Base-by-base conservation (phyloP, 1,140 invertebrate genomes). In the Psilanteris sp. region DNA sequence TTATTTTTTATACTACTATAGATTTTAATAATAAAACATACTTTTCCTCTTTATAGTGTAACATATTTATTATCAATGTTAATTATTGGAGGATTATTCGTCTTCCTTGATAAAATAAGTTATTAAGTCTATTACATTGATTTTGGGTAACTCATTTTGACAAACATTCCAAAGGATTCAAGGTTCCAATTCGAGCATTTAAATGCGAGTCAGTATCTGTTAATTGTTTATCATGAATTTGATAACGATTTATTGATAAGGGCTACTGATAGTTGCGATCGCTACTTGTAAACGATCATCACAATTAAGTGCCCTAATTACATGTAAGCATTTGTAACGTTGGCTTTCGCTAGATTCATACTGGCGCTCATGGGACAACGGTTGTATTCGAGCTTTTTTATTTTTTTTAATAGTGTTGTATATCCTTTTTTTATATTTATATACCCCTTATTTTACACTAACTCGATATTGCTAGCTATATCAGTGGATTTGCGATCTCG, bases 321-420 rank as follows among this genome's bases (percentile, higher is more conserved):
- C 43, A 74, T 79, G 34, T 54, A 79, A 70, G 74, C 73, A 83
- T 61, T 78, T 67, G 61, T 76, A 78, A 62, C 72, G 80, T 84
- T 84, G 73, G 81, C 83, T 84, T 84, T 83, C 81, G 83, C 81
- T 84, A 80, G 79, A 81, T 78, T 76, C 68, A 77, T 74, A 22
- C 52, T 36, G 70, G 64, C 55, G 52, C 34, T 62, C 61, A 52
- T 77, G 68, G 61, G 24, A 44, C 29, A 46, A 37, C 41, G 41
- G 46, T 68, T 72, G 68, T 52, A 62, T 62, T 61, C 62, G 26
- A 68, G 62, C 71, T 81, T 75, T 66, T 77, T 57, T 43, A n/a
- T n/a, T 22, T 52, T 64, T 68, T 64, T 62, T 54, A 22, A 3
- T 61, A 55, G 31, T 36, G 31, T 48, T 59, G n/a, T 57, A 39